Evolutionary conservation across 2,113 vertebrate species (phyloP).

Genomic region (Picathartes gymnocephalus): DNA sequence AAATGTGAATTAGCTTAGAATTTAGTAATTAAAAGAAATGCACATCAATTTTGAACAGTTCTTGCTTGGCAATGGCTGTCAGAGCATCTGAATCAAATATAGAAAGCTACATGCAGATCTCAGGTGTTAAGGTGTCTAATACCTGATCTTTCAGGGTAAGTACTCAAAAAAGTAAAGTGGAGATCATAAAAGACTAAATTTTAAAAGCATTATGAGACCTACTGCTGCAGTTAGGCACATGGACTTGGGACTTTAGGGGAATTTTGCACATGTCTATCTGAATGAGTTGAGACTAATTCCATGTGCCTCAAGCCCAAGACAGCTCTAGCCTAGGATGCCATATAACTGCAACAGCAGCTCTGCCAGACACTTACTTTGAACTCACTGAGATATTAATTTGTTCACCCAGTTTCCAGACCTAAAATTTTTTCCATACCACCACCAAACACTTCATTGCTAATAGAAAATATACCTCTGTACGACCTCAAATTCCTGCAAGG

Average conservation of each 20-base stretch:
- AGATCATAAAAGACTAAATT: neutral
- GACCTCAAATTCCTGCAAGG: neutral
- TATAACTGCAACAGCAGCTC: neutral
- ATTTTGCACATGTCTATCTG: neutral
- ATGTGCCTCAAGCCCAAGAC: neutral
- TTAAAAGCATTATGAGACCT: neutral
- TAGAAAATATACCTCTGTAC: neutral
- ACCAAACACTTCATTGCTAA: neutral
- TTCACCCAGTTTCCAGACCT: neutral
- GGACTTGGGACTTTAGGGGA: neutral
- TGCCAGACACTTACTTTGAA: neutral
- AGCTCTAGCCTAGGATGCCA: neutral
- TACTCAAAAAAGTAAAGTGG: neutral
- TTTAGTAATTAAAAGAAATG: neutral
- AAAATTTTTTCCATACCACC: neutral
- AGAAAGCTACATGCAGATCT: neutral
- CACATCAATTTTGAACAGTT: neutral
- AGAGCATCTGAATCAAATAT: neutral
- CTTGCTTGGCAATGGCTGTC: neutral
- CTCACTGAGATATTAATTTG: neutral
- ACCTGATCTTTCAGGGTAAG: neutral
- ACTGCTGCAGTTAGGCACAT: neutral
- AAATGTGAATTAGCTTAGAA: neutral
- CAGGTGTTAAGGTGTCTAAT: neutral
- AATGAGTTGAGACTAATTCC: neutral